Evolutionary conservation across 2,113 vertebrate genomes (phyloP), one percentile per base, ranked within the genome.

Genomic region (Xiphorhynchus elegans): DNA sequence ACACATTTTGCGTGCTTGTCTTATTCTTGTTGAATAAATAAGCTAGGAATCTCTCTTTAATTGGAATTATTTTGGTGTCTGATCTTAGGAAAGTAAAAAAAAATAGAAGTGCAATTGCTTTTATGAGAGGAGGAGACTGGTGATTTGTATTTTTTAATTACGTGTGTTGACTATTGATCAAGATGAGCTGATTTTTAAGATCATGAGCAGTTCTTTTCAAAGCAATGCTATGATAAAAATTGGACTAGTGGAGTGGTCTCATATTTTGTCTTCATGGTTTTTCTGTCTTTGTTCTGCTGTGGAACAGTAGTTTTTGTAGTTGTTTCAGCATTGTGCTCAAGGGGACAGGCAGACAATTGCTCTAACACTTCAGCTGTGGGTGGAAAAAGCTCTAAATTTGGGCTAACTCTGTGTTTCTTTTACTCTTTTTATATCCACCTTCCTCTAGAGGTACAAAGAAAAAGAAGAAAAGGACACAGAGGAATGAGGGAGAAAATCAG

Each of bases 391-490:
- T 90, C 87, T 96, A 87, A 89, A 95, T 88, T 92, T 93, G 92
- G 82, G 28, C 75, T 95, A 96, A 96, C 87, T 91, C 84, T 87
- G 58, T 95, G 70, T 95, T 93, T 95, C 88, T 95, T 94, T 94
- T 88, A 39, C 92, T 89, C 82, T 74, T 94, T 96, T 76, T 96
- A 26, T 92, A 47, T 87, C 95, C 75, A 78, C 89, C 84, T 95
- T 85, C 53, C 78, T 96, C 91, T 94, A 95, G 96, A 97, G 98
- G 97, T 95, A 81, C 92, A 89, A 97, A 97, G 95, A 98, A 97
- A 95, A 99, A 98, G 93, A 97, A 98, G 90, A 98, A 98, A 97
- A 98, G 95, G 83, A 68, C 97, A 90, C 98, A 98, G 70, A 98
- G 95, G 95, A 97, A 83, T 25, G 86, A 96, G 94, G 66, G 63